Evolutionary conservation across 2,113 vertebrate genomes (phyloP).

Genomic region (Sula dactylatra): DNA sequence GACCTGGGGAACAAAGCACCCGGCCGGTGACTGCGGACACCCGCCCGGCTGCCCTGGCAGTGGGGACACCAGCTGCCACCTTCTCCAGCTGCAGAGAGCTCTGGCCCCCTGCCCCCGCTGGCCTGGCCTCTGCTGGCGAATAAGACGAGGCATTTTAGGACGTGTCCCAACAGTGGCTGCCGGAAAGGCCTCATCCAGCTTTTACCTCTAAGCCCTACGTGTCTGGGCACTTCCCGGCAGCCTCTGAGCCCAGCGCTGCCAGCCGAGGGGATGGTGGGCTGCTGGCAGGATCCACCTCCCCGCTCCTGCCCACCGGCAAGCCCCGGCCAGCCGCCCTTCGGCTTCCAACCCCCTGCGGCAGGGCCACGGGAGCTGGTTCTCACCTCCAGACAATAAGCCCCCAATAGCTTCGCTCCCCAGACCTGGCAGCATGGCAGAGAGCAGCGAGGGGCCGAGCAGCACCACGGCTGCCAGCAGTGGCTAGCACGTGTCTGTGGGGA

Average conservation of each 20-base stretch:
- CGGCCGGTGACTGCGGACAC: accelerated
- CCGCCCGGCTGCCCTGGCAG: not conserved
- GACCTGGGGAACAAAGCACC: accelerated
- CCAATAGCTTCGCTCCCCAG: accelerated
- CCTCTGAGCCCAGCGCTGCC: not conserved
- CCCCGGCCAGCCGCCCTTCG: accelerated
- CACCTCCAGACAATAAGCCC: not conserved
- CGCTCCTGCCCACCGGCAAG: not conserved
- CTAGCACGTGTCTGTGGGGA: not conserved
- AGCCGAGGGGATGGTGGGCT: not conserved
- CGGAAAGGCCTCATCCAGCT: constrained; percentile 14
- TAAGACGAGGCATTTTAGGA: not conserved
- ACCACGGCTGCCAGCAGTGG: accelerated
- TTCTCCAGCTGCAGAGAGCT: not conserved
- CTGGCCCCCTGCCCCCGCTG: accelerated
- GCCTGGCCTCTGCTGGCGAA: not conserved
- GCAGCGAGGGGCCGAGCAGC: accelerated
- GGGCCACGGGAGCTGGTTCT: not conserved
- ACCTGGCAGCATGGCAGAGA: not conserved
- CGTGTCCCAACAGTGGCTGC: not conserved
- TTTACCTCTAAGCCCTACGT: not conserved
- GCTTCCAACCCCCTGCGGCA: accelerated
- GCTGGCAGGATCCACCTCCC: accelerated
- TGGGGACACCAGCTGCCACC: accelerated
- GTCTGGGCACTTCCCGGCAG: not conserved